Percentiles rank a stretch among this genome's conserved stretches.
Conservation (phyloP, 2,113 vertebrate species). For the Oostethus manadensis region DNA sequence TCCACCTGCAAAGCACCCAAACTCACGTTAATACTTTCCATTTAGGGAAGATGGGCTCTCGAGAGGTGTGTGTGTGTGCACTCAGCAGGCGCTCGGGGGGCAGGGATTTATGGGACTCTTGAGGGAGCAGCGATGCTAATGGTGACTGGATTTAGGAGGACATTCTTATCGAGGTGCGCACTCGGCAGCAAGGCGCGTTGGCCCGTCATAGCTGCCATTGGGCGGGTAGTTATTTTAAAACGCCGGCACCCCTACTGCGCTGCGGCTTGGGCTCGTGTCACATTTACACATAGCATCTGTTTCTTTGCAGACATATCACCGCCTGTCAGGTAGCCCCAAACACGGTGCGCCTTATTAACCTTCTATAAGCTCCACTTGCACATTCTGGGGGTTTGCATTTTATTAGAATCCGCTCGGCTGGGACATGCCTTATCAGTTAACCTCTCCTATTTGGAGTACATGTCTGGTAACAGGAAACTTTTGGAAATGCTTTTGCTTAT, state of each 20-base stretch:
- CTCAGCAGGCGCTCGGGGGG: conserved; percentile 44
- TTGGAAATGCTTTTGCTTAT: no score
- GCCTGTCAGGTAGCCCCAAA: conserved; percentile 37
- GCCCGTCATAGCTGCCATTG: conserved; percentile 47
- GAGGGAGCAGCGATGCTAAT: conserved; percentile 61
- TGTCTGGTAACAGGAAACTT: conserved; percentile 32
- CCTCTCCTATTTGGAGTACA: conserved; percentile 24
- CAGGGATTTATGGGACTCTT: conserved; percentile 53
- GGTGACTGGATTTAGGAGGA: conserved; percentile 57
- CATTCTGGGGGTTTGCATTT: conserved; percentile 28
- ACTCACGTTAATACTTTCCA: conserved; percentile 51
- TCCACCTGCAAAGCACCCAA: conserved; percentile 43
- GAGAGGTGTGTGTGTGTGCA: conserved; percentile 24
- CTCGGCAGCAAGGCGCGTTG: conserved; percentile 43
- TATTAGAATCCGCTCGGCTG: conserved; percentile 33
- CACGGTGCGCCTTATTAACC: conserved; percentile 31
- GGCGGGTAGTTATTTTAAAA: conserved; percentile 49
- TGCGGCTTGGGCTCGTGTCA: conserved; percentile 20
- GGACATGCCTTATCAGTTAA: conserved; percentile 47
- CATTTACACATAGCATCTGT: conserved; percentile 23
- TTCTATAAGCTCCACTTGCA: conserved; percentile 12
- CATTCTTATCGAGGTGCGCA: conserved; percentile 57
- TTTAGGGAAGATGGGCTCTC: conserved; percentile 43
- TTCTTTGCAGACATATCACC: conserved; percentile 24
- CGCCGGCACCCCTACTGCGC: conserved; percentile 16